Evolutionary conservation across 2,797 vertebrate species (phyloP).

Genomic region (Sebastes umbrosus): DNA sequence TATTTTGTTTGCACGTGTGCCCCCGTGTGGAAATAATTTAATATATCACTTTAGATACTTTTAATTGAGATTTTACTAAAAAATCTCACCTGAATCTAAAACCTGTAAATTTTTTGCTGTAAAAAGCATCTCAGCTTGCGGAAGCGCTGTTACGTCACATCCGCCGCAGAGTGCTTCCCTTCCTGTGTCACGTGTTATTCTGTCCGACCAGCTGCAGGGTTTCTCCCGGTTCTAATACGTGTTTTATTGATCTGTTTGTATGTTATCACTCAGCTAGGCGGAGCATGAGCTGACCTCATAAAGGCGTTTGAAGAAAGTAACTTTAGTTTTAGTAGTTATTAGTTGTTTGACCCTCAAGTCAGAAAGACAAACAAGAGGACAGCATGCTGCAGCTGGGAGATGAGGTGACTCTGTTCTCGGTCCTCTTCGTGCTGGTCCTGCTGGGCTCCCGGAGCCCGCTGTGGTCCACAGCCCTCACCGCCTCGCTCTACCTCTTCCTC

Average conservation of each 20-base stretch:
- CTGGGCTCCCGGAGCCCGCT: conserved; percentile 84
- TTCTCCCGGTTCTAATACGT: neutral
- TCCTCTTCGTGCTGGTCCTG: conserved; percentile 79
- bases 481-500: conserved; percentile 84
- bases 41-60: neutral
- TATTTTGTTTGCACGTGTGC: neutral
- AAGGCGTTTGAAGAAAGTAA: neutral
- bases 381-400: conserved; percentile 85
- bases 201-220: no score
- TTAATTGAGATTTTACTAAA: neutral
- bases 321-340: no score
- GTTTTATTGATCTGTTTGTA: neutral
- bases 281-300: neutral
- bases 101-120: fast-evolving
- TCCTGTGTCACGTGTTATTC: no score
- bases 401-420: conserved; percentile 77
- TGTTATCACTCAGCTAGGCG: fast-evolving
- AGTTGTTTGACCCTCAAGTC: neutral
- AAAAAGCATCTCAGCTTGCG: neutral
- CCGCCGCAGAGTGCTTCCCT: neutral
- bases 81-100: fast-evolving
- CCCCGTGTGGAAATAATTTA: neutral
- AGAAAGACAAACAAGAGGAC: neutral
- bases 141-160: neutral
- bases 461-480: conserved; percentile 79